Percentiles rank a stretch among this genome's conserved stretches.
These are phyloP conservation scores for Drosophila lowei DNA, from an alignment of 1,140 invertebrate genomes.

Conservation along the genomic window DNA sequence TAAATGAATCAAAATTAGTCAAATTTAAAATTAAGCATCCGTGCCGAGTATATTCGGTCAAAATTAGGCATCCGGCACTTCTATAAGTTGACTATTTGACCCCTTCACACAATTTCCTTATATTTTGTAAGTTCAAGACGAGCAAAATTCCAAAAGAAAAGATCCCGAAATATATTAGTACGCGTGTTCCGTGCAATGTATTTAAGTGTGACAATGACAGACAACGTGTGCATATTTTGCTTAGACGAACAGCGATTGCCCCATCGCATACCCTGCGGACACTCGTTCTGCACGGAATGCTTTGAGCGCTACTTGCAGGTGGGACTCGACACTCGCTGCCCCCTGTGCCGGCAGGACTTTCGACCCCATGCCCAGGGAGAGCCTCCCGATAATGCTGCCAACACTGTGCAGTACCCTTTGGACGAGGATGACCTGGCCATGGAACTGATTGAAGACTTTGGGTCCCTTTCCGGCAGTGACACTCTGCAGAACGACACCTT, in stretches of 20 bases:
- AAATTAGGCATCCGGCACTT: no score
- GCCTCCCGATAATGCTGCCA: neutral
- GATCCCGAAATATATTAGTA: neutral
- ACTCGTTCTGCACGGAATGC: slow-evolving; percentile 59
- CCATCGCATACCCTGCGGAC: slow-evolving; percentile 44
- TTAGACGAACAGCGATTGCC: slow-evolving; percentile 61
- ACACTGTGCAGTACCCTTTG: no score
- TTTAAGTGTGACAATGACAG: slow-evolving; percentile 32
- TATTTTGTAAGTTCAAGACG: slow-evolving; percentile 26
- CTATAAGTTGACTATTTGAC: no score
- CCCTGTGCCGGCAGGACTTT: slow-evolving; percentile 47
- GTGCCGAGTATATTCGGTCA: no score
- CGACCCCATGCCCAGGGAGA: neutral
- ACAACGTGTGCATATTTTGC: slow-evolving; percentile 64
- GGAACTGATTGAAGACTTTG: neutral
- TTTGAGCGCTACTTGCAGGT: slow-evolving; percentile 48
- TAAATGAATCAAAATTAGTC: no score
- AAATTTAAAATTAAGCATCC: no score
- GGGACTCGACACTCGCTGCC: slow-evolving; percentile 47
- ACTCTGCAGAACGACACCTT: slow-evolving; percentile 48
- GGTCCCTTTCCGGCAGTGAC: slow-evolving; percentile 2
- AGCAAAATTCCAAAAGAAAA: slow-evolving; percentile 2
- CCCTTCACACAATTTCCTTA: neutral
- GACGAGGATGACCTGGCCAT: neutral
- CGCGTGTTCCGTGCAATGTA: neutral